Evolutionary conservation across 1,140 invertebrate genomes (phyloP), one percentile per base, ranked within the genome.

Genomic region (Drosophila miranda): DNA sequence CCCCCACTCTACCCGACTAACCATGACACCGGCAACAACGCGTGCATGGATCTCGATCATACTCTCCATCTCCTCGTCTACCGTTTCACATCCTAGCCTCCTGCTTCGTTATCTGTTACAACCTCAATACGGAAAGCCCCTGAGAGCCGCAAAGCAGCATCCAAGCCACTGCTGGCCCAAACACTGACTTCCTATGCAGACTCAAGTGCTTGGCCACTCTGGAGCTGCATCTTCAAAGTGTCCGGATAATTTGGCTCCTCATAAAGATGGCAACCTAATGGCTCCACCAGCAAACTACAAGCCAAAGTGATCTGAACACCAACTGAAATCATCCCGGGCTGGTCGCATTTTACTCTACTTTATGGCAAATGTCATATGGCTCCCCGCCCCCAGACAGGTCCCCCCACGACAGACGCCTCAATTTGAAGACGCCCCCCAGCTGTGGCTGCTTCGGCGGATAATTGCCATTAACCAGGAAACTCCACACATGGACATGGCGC

Each of bases 381-480:
- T 64, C 28, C 23, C 64, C 62, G 26, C 34, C 28, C 23, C 64
- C 51, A 19, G 45, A 23, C 21, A 30, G 21, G 41, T 49, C 16
- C 8, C 50, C 26, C 44, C 44, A 21, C 38, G 34, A 38, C 34
- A 70, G 79, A 82, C 78, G 78, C 70, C 79, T 82, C 79, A 83
- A 82, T 82, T 54, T 66, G 44, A 44, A 62, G 63, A 78, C 76
- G 75, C 59, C 75, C 72, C 68, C 60, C 66, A 52, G 72, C 34
- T 28, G 48, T 46, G 42, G 38, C 19, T 55, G 54, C n/a, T 16
- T 26, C 61, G 50, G 54, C 74, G 23, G 61, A 84, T 82, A 83
- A 75, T 82, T 82, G 60, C 75, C 79, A 82, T 83, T 71, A 84
- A 83, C 83, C 75, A 82, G 79, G 72, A 62, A 42, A 71, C 64